phyloP scores from a whole-genome alignment of 2,797 vertebrate species.

The Aplochiton taeniatus region DNA sequence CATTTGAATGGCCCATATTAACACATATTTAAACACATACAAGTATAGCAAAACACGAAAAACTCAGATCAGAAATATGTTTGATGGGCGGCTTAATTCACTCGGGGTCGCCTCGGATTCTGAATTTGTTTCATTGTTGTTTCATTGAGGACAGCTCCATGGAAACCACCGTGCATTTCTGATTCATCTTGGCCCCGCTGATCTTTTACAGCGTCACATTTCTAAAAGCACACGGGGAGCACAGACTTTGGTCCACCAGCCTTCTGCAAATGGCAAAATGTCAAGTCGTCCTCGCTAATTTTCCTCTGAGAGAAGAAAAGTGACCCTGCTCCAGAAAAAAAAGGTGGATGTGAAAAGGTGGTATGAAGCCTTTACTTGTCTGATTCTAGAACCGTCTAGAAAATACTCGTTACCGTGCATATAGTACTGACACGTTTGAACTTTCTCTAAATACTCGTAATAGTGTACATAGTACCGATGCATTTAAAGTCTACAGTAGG shows the following conservation, averaged over 20 bases:
- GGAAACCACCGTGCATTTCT: conserved; percentile 20
- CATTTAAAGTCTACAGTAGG: no score
- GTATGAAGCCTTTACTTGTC: not conserved
- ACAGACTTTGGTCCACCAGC: conserved; percentile 37
- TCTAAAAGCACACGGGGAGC: conserved; percentile 22
- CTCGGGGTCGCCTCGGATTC: no score
- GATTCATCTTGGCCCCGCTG: conserved; percentile 28
- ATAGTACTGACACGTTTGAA: no score
- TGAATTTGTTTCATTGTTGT: not conserved
- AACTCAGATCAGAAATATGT: conserved; percentile 6
- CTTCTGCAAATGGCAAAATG: conserved; percentile 58
- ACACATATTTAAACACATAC: no score
- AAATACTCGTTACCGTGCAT: no score
- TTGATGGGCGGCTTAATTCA: not conserved
- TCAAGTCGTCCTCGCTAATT: conserved; percentile 31
- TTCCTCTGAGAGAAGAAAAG: conserved; percentile 11
- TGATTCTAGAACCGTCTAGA: not conserved
- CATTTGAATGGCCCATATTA: no score
- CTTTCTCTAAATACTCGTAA: no score
- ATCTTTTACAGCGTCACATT: conserved; percentile 38
- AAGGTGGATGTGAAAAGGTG: not conserved
- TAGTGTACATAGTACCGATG: no score
- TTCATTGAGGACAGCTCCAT: conserved; percentile 20
- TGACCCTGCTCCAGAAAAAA: conserved; percentile 22
- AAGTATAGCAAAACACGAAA: no score